These are phyloP conservation scores for Otocyon megalotis DNA, from an alignment of 2,113 vertebrate species.

Conservation along the genomic window DNA sequence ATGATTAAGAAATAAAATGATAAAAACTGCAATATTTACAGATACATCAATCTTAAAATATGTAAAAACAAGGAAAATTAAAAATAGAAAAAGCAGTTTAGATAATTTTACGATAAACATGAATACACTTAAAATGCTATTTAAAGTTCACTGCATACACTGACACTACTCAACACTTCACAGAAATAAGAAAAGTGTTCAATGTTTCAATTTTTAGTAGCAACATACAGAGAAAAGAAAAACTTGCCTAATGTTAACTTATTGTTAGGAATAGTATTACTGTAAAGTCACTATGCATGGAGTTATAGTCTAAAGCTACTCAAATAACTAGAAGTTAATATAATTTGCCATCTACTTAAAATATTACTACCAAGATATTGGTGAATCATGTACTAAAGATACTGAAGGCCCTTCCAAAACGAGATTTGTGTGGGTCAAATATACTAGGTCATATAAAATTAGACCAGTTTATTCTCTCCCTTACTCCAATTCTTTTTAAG, in stretches of 20 bases:
- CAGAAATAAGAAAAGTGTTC: slow-evolving; percentile 73
- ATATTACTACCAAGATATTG: slow-evolving; percentile 73
- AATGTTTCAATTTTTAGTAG: slow-evolving; percentile 77
- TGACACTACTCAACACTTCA: slow-evolving; percentile 36
- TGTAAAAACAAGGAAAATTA: slow-evolving; percentile 65
- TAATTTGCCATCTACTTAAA: slow-evolving; percentile 68
- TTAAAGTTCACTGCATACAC: slow-evolving; percentile 40
- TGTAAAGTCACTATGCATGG: slow-evolving; percentile 74
- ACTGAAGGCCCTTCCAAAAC: slow-evolving; percentile 78
- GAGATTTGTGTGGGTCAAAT: slow-evolving; percentile 76
- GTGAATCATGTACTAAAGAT: slow-evolving; percentile 77
- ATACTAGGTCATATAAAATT: slow-evolving; percentile 77
- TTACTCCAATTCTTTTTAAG: slow-evolving; percentile 61
- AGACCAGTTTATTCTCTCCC: slow-evolving; percentile 65
- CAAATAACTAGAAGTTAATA: slow-evolving; percentile 40
- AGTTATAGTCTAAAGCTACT: slow-evolving; percentile 63
- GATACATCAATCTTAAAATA: slow-evolving; percentile 42
- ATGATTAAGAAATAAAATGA: slow-evolving; percentile 3
- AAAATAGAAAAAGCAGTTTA: slow-evolving; percentile 43
- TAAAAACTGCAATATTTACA: slow-evolving; percentile 74
- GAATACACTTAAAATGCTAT: slow-evolving; percentile 31
- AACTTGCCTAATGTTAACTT: slow-evolving; percentile 76
- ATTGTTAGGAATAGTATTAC: slow-evolving; percentile 70
- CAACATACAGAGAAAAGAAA: slow-evolving; percentile 82
- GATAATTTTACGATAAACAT: slow-evolving; percentile 51